Conservation (phyloP, 2,888 invertebrate species). For the Synanthedon myopaeformis region DNA sequence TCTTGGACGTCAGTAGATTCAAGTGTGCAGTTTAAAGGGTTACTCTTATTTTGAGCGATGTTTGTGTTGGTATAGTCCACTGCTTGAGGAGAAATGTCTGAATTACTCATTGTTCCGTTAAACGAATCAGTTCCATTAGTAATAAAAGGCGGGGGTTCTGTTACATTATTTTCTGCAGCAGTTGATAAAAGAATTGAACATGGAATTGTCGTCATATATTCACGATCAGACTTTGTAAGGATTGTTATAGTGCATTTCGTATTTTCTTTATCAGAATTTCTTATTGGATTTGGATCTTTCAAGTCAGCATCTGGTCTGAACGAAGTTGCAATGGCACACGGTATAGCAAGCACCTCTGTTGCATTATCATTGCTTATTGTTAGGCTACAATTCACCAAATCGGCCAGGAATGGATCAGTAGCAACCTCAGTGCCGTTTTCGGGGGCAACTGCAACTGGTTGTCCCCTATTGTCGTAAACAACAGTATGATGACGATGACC, state of each 20-base stretch:
- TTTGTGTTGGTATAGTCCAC: slow-evolving; percentile 21
- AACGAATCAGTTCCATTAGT: slow-evolving; percentile 16
- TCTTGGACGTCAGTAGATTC: slow-evolving; percentile 40
- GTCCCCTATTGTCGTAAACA: slow-evolving; percentile 59
- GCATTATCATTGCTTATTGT: slow-evolving; percentile 47
- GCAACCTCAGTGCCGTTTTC: slow-evolving; percentile 34
- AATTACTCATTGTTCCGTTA: slow-evolving; percentile 14
- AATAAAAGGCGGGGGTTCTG: slow-evolving; percentile 37
- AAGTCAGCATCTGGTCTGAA: slow-evolving; percentile 58
- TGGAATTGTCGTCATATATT: slow-evolving; percentile 61
- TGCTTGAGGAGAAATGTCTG: slow-evolving; percentile 20
- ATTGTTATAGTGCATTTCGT: slow-evolving; percentile 61
- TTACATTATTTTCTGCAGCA: slow-evolving; percentile 61
- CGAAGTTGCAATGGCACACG: slow-evolving; percentile 63
- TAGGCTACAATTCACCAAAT: slow-evolving; percentile 57
- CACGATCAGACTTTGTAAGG: slow-evolving; percentile 45
- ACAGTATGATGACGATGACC: slow-evolving; percentile 53
- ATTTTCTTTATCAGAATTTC: slow-evolving; percentile 31
- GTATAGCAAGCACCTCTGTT: slow-evolving; percentile 59
- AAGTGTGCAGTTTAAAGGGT: slow-evolving; percentile 25
- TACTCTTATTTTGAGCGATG: slow-evolving; percentile 15
- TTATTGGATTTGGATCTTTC: slow-evolving; percentile 31
- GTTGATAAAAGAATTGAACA: slow-evolving; percentile 55
- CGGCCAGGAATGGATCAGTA: slow-evolving; percentile 46
- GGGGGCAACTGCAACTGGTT: slow-evolving; percentile 55